phyloP scores from a whole-genome alignment of 1,140 invertebrate species.

The Paralvinella palmiformis region DNA sequence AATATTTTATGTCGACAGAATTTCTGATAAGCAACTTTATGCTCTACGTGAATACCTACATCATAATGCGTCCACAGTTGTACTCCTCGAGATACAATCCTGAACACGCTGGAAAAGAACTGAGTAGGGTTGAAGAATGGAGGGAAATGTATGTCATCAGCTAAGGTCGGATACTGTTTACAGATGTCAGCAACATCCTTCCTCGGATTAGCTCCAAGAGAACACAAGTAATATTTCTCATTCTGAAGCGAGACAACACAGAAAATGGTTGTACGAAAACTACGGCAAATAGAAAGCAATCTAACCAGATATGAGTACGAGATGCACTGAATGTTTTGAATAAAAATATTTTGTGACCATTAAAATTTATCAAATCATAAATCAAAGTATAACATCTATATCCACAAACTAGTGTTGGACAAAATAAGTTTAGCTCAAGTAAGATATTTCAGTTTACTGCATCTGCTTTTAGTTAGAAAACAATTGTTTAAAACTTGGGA shows the following conservation, averaged over 20 bases:
- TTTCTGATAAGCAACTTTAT: background rate
- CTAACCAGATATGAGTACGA: background rate
- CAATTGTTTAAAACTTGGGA: too few relatives aligned
- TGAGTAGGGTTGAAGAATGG: conserved; percentile 46
- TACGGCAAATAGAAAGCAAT: background rate
- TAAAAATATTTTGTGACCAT: background rate
- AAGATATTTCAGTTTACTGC: too few relatives aligned
- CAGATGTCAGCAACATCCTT: conserved; percentile 55
- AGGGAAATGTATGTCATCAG: conserved; percentile 53
- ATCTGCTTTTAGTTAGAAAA: too few relatives aligned
- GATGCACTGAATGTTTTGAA: background rate
- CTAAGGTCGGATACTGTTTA: conserved; percentile 52
- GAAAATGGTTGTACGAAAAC: too few relatives aligned
- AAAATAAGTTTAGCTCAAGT: background rate
- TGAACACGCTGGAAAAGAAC: conserved; percentile 59
- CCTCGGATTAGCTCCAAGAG: conserved; percentile 55
- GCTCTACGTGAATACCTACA: conserved; percentile 36
- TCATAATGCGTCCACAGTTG: conserved; percentile 63
- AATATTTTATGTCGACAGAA: background rate
- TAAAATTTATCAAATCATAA: background rate
- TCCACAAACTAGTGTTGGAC: background rate
- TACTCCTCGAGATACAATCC: conserved; percentile 53
- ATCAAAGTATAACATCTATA: background rate
- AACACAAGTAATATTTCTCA: conserved; percentile 57
- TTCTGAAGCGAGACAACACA: conserved; percentile 32